These are phyloP conservation scores for Cataglyphis hispanica DNA, from an alignment of 1,140 invertebrate species.

Conservation along the genomic window DNA sequence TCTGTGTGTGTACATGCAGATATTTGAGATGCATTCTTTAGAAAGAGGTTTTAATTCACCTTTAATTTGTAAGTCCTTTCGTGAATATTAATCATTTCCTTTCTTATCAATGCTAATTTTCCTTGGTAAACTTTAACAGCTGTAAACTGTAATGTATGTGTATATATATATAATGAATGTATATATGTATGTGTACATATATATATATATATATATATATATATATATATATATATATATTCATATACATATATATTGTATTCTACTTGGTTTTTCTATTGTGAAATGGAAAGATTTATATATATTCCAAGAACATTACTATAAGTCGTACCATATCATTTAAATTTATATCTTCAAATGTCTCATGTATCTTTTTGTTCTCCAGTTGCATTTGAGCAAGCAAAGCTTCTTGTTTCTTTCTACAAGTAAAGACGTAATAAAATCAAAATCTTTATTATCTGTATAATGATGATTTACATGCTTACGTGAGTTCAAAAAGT, in stretches of 20 bases:
- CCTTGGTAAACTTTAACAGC: conserved; percentile 81
- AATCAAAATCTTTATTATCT: conserved; percentile 22
- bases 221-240: no score
- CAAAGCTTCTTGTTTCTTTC: conserved; percentile 82
- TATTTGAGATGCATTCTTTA: background rate
- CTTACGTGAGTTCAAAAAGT: conserved; percentile 83
- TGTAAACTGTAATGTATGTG: conserved; percentile 73
- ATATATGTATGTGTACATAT: no score
- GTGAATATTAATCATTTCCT: conserved; percentile 82
- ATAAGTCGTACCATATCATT: conserved; percentile 81
- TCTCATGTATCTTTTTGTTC: conserved; percentile 81
- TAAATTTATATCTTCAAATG: conserved; percentile 79
- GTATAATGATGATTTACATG: conserved; percentile 13
- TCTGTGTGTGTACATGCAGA: conserved; percentile 21
- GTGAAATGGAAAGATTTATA: conserved; percentile 37
- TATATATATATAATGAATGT: no score
- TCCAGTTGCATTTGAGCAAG: conserved; percentile 82
- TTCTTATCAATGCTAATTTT: conserved; percentile 82
- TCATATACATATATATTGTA: no score
- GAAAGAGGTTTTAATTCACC: conserved; percentile 71
- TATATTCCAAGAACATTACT: conserved; percentile 39
- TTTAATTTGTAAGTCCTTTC: conserved; percentile 83
- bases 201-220: no score
- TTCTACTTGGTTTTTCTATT: background rate
- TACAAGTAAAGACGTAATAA: conserved; percentile 64